Percentiles rank a stretch among this genome's conserved stretches.
These are phyloP conservation scores for Papilio helenus DNA, from an alignment of 1,140 invertebrate species.

Conservation along the genomic window DNA sequence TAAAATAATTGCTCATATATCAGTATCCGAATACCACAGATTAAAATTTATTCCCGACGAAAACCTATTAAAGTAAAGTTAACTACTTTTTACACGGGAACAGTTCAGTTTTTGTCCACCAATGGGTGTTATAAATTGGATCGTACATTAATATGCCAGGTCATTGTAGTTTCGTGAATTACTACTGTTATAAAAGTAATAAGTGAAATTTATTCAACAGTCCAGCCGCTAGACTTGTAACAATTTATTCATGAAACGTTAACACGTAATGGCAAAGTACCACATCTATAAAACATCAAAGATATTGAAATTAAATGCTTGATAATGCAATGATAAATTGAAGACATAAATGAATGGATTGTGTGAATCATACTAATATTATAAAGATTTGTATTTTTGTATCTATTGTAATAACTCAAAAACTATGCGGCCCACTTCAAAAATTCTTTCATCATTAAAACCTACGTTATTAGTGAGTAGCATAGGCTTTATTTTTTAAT, in stretches of 20 bases:
- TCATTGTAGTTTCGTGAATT: constrained; percentile 38
- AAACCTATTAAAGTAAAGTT: constrained; percentile 24
- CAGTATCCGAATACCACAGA: constrained; percentile 2
- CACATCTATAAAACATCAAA: too few species aligned
- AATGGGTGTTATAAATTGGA: constrained; percentile 26
- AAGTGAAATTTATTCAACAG: constrained; percentile 35
- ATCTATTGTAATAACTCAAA: too few species aligned
- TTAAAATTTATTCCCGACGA: not conserved
- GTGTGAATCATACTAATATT: too few species aligned
- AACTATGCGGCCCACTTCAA: too few species aligned
- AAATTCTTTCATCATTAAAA: too few species aligned
- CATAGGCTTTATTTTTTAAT: too few species aligned
- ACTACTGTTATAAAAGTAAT: constrained; percentile 38
- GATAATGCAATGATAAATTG: too few species aligned
- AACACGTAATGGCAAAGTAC: constrained; percentile 22
- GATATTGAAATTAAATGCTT: too few species aligned
- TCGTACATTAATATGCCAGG: constrained; percentile 35
- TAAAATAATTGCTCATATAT: not conserved
- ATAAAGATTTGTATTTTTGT: too few species aligned
- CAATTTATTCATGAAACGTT: constrained; percentile 16
- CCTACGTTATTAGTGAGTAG: too few species aligned
- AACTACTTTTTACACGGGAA: constrained; percentile 10
- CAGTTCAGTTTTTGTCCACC: constrained; percentile 22
- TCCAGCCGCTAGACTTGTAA: constrained; percentile 19
- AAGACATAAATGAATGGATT: too few species aligned